Base-by-base conservation (phyloP, 2,888 invertebrate species). In the Watsonalla binaria region DNA sequence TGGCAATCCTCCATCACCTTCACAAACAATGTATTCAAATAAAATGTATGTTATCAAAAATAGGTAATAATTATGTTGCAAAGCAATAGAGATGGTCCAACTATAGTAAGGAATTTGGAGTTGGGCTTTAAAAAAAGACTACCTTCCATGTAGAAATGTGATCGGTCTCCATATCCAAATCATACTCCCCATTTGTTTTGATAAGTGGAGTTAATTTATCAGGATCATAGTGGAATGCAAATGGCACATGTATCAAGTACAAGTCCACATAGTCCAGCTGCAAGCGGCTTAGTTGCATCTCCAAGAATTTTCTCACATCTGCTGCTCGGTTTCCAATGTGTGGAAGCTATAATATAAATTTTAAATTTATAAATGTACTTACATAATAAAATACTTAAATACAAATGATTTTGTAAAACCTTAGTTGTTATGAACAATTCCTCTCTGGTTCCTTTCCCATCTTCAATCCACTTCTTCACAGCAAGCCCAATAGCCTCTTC, bases 371-470 rank as follows among this genome's bases (percentile, higher is more conserved):
- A 51, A 48, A 51, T 52, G 53, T 51, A 45, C 48, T 46, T n/a
- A 35, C 15, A 14, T 48, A 52, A 51, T 6, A 1, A 33, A 14
- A n/a, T 46, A 37, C 34, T 13, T 51, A 51, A 8, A 11, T n/a
- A 24, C 15, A 35, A 6, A 2, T 9, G 15, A 5, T 7, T 24
- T 15, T 46, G 7, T 42, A 42, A 8, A 42, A 95, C 96, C 92
- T 96, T 96, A n/a, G 96, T 95, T 35, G 95, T 95, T 58, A 96
- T 92, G 82, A 96, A 96, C 56, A 96, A 83, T 51, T 96, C 95
- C 66, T 94, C 92, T 55, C 96, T 86, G 57, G 86, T 92, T 9
- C 94, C 92, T 68, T 92, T 92, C 45, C 94, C 94, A 48, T 92
- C 86, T 33, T 86, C 76, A 39, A 95, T 87, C 93, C 94, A 94